Evolutionary conservation across 2,797 vertebrate genomes (phyloP).

Genomic region (Acipenser oxyrinchus): DNA sequence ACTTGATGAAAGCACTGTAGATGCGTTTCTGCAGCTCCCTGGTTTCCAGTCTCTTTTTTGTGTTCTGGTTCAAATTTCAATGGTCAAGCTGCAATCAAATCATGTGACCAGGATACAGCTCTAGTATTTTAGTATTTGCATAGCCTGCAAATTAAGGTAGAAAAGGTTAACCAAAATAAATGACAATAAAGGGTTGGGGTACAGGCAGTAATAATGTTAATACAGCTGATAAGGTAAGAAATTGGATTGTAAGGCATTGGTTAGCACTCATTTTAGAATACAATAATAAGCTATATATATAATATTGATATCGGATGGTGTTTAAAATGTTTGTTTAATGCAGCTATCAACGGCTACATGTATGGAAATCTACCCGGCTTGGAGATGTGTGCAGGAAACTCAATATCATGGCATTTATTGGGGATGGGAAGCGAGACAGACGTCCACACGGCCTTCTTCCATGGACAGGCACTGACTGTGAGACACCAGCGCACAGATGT

Average conservation of each 20-base stretch:
- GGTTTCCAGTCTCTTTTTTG: neutral
- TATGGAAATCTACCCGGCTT: constrained; percentile 62
- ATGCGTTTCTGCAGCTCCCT: neutral
- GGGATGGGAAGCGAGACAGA: constrained; percentile 68
- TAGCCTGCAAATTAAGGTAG: too few relatives aligned
- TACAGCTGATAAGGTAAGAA: too few relatives aligned
- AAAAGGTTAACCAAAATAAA: too few relatives aligned
- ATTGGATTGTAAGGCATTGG: too few relatives aligned
- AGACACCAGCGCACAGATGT: constrained; percentile 60
- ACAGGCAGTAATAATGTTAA: too few relatives aligned
- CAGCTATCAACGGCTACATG: constrained; percentile 69
- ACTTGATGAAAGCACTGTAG: too few relatives aligned
- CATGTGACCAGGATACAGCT: too few relatives aligned
- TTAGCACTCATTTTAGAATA: too few relatives aligned
- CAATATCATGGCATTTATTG: constrained; percentile 62
- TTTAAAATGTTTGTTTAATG: neutral
- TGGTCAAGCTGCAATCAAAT: neutral
- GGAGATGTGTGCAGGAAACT: constrained; percentile 50
- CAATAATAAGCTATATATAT: too few relatives aligned
- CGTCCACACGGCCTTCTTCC: constrained; percentile 64
- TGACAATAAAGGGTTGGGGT: too few relatives aligned
- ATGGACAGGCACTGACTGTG: constrained; percentile 54
- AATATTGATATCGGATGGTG: neutral
- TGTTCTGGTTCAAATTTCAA: neutral
- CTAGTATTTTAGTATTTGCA: too few relatives aligned